phyloP scores from a whole-genome alignment of 1,140 invertebrate species.

The Wiebesia pumilae region DNA sequence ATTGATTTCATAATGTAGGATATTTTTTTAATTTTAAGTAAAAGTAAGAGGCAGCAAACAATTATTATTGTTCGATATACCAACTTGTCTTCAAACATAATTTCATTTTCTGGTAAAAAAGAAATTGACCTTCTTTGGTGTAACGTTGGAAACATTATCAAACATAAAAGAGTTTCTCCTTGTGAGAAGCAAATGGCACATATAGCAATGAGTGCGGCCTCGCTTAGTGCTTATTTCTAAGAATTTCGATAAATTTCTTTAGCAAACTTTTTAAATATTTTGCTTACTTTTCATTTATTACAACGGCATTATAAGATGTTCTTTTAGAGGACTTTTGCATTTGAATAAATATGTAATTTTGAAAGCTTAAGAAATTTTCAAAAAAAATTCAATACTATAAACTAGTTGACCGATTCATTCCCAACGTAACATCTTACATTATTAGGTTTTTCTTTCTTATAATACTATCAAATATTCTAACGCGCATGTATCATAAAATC shows the following conservation, averaged over 20 bases:
- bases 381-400: neutral
- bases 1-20: no score
- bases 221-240: slow-evolving; percentile 23
- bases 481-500: neutral
- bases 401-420: neutral
- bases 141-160: neutral
- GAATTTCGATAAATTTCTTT: neutral
- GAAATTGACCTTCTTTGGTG: neutral
- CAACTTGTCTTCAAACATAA: no score
- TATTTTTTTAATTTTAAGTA: no score
- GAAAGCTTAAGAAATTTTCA: neutral
- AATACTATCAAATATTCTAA: neutral
- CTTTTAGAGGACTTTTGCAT: no score
- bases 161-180: slow-evolving; percentile 18
- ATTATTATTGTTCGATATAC: no score
- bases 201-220: neutral
- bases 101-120: no score
- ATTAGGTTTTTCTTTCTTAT: neutral
- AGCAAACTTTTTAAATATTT: neutral
- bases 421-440: neutral
- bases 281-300: neutral
- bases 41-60: no score
- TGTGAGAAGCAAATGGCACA: neutral
- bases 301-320: neutral
- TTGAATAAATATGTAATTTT: no score